A percentile compares a stretch with the other conserved stretches of the same genome.
Evolutionary conservation across 2,888 invertebrate species (phyloP).

Genomic region (Cantharis flavilabris): DNA sequence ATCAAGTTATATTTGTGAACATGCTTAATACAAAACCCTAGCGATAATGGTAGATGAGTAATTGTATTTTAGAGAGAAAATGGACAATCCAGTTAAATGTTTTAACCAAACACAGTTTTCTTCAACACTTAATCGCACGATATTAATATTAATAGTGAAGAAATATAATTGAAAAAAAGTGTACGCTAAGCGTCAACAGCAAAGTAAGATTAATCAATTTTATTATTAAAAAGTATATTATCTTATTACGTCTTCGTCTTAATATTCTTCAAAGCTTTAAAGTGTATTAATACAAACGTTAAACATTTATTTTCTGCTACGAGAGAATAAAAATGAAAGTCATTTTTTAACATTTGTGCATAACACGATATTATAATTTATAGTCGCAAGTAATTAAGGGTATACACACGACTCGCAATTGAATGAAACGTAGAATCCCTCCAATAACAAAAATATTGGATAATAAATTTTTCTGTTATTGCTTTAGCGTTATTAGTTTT

Average conservation of each 20-base stretch:
- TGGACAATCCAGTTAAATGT: background rate
- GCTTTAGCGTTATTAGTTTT: background rate
- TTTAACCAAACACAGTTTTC: slow-evolving; percentile 9
- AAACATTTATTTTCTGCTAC: background rate
- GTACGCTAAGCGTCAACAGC: slow-evolving; percentile 12
- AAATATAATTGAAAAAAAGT: slow-evolving; percentile 16
- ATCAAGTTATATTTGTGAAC: background rate
- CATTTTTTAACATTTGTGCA: background rate
- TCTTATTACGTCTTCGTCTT: slow-evolving; percentile 5
- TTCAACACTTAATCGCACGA: slow-evolving; percentile 12
- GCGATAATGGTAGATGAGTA: background rate
- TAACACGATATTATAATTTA: background rate
- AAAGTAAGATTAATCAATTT: slow-evolving; percentile 20
- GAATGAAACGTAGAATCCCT: background rate
- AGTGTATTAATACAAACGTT: background rate
- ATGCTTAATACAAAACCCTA: background rate
- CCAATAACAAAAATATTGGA: background rate
- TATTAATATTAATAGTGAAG: slow-evolving; percentile 16
- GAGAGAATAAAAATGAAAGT: background rate
- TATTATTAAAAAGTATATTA: slow-evolving; percentile 9
- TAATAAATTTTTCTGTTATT: background rate
- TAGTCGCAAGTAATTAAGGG: background rate
- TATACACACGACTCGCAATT: background rate
- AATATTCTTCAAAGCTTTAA: slow-evolving; percentile 3
- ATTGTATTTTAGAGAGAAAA: background rate